phyloP scores from a whole-genome alignment of 1,140 invertebrate species.

The Hyles vespertilio region DNA sequence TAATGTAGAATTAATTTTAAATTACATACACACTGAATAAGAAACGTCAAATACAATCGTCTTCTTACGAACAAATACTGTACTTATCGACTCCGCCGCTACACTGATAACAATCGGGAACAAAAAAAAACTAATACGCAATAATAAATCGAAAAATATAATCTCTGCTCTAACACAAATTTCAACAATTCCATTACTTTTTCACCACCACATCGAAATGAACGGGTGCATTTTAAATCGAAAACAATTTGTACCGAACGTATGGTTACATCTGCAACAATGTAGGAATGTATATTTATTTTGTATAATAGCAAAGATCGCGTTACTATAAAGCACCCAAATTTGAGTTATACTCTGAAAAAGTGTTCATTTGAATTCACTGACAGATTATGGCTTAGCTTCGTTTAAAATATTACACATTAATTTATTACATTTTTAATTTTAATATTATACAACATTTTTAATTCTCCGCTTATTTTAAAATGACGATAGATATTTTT shows the following conservation, averaged over 20 bases:
- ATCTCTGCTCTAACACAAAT: slow-evolving; percentile 54
- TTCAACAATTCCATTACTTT: slow-evolving; percentile 57
- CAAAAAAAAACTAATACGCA: slow-evolving; percentile 43
- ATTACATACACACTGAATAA: slow-evolving; percentile 23
- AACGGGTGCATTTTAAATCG: slow-evolving; percentile 4
- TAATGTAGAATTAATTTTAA: slow-evolving; percentile 7
- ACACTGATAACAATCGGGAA: slow-evolving; percentile 56
- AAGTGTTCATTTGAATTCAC: slow-evolving; percentile 10
- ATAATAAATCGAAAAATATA: slow-evolving; percentile 71
- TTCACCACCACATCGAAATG: slow-evolving; percentile 23
- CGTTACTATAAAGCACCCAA: slow-evolving; percentile 52
- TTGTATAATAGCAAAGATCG: slow-evolving; percentile 33
- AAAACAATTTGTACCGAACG: slow-evolving; percentile 26
- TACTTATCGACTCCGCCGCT: slow-evolving; percentile 31
- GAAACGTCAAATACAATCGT: slow-evolving; percentile 15
- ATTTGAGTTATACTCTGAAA: slow-evolving; percentile 24
- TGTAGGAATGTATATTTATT: slow-evolving; percentile 55
- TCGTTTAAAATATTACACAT: background rate
- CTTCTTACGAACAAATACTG: slow-evolving; percentile 33
- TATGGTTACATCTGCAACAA: slow-evolving; percentile 21
- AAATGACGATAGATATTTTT: slow-evolving; percentile 20
- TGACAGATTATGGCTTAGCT: slow-evolving; percentile 12
- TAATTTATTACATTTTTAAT: background rate
- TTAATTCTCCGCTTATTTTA: background rate
- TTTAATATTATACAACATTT: too few species aligned